Conservation (phyloP, 2,888 invertebrate genomes). For the Thumatha senex region DNA sequence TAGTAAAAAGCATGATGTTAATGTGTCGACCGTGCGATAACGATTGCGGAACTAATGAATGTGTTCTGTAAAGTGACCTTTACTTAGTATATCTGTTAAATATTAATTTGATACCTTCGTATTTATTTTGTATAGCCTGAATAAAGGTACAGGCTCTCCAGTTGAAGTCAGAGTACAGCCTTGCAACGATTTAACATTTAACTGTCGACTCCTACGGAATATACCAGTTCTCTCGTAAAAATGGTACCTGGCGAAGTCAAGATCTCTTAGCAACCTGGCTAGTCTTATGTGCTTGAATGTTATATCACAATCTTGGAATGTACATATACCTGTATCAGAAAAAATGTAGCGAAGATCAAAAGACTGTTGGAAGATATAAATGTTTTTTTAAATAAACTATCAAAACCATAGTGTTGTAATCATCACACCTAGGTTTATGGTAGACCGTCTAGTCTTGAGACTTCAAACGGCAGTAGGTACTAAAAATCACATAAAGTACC, state of each 20-base stretch:
- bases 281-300: slow-evolving; percentile 51
- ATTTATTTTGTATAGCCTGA: slow-evolving; percentile 62
- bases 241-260: slow-evolving; percentile 71
- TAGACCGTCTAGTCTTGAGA: no score
- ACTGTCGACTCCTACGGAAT: slow-evolving; percentile 48
- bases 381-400: no score
- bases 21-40: no score
- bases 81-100: no score
- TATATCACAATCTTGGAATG: slow-evolving; percentile 68
- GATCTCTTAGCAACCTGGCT: slow-evolving; percentile 62
- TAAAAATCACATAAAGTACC: no score
- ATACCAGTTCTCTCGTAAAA: slow-evolving; percentile 69
- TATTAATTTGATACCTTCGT: slow-evolving; percentile 54
- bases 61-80: no score
- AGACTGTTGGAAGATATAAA: no score
- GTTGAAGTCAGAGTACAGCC: slow-evolving; percentile 60
- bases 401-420: no score
- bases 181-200: slow-evolving; percentile 61
- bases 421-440: no score
- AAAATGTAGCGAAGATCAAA: background rate
- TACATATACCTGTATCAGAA: slow-evolving; percentile 59
- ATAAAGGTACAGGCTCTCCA: slow-evolving; percentile 54
- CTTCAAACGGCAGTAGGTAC: no score
- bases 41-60: no score
- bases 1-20: no score